Conservation (phyloP, 2,888 invertebrate species). For the Oxystoma pomonae region DNA sequence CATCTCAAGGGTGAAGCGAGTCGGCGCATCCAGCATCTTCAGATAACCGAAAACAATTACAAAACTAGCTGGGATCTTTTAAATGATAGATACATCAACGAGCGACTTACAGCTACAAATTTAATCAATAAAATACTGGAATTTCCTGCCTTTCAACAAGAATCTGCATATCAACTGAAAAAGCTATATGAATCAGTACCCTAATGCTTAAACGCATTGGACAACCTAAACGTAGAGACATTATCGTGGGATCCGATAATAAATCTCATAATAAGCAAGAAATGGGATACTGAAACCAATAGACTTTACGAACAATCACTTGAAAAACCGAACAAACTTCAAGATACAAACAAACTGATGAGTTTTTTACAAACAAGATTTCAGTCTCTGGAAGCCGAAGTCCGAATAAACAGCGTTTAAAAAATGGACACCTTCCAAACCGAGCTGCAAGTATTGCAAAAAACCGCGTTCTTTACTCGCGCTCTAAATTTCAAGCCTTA, state of each 20-base stretch:
- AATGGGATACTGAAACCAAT: constrained; percentile 3
- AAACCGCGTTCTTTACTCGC: not conserved
- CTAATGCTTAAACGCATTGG: constrained; percentile 7
- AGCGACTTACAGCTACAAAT: constrained; percentile 9
- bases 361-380: not conserved
- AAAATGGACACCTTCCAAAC: not conserved
- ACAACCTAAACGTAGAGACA: constrained; percentile 8
- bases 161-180: constrained; percentile 3
- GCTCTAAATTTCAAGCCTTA: not conserved
- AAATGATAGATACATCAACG: constrained; percentile 8
- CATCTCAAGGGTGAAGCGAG: constrained; percentile 10
- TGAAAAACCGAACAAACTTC: not conserved
- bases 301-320: constrained; percentile 2
- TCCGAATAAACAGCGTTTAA: not conserved
- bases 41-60: constrained; percentile 11
- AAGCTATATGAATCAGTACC: constrained; percentile 4
- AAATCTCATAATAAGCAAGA: not conserved
- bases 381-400: not conserved
- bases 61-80: constrained; percentile 3
- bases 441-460: not conserved
- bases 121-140: not conserved
- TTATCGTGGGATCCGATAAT: not conserved
- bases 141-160: not conserved
- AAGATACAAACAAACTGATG: not conserved
- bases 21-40: constrained; percentile 10